Base-by-base conservation (phyloP, 2,113 vertebrate genomes). In the Egretta garzetta region DNA sequence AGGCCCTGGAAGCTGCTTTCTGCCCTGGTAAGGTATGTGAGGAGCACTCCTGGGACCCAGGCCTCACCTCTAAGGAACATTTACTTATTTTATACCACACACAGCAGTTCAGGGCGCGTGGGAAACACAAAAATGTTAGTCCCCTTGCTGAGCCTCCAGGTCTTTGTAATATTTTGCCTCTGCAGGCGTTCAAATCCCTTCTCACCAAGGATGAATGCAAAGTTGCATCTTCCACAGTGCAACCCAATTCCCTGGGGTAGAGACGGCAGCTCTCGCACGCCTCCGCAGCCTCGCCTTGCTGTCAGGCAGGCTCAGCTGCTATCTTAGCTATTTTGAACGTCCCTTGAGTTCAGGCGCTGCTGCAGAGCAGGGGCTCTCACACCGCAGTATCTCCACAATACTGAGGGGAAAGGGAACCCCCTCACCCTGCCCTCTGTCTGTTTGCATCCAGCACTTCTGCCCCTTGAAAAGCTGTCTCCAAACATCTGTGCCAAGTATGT, bases 31-130 rank as follows among this genome's bases (percentile, higher is more conserved):
- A 17, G 6, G 9, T 67, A 55, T 12, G 35, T 45, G 15, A 8
- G 33, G 47, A 89, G 23, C 28, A 49, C 6, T 23, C 28, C 28
- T 60, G 39, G 43, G 56, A 71, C 50, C 18, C 62, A 80, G 14
- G 3, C 32, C 27, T 84, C 41, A 91, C n/a, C 32, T 55, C 24
- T 71, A 37, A 81, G n/a, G 28, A 70, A 32, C 32, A 7, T 12
- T 43, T 66, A 4, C 0, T 66, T 49, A 26, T 43, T 91, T 81
- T 80, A 47, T 88, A 53, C 32, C 24, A 84, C 11, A 45, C 4
- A 5, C 27, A 86, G 12, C 0, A 3, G 41, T 32, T 87, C 4
- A 5, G 18, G 35, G 2, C 3, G 3, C 11, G 12, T 4, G 39
- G 14, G 12, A 63, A 77, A 32, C 8, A 47, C 62, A 89, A 52